phyloP scores from a whole-genome alignment of 2,888 invertebrate genomes.

The Caradrina clavipalpis region DNA sequence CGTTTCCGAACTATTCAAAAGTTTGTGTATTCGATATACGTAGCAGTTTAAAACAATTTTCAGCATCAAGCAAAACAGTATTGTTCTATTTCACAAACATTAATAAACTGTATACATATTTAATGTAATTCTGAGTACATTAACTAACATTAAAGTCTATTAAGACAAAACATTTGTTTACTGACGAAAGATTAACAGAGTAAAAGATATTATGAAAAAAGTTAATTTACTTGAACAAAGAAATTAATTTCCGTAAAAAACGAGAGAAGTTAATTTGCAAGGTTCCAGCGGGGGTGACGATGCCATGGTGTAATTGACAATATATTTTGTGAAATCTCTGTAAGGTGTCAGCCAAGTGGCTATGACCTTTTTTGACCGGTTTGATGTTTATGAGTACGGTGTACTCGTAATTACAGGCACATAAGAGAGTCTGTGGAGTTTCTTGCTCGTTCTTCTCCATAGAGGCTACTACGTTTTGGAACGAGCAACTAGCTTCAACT shows the following conservation, averaged over 20 bases:
- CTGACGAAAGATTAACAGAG: conserved; percentile 19
- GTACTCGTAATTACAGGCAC: no score
- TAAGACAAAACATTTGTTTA: conserved; percentile 13
- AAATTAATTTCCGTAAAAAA: conserved; percentile 55
- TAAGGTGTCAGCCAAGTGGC: conserved; percentile 1
- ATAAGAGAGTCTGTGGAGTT: no score
- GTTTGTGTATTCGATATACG: no score
- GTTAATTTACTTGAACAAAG: conserved; percentile 49
- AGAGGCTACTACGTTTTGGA: no score
- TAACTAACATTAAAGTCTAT: not conserved
- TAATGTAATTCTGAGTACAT: conserved; percentile 6
- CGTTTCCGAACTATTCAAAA: no score
- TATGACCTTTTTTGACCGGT: no score
- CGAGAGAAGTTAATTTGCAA: conserved; percentile 50
- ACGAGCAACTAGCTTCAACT: no score
- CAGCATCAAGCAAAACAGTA: not conserved
- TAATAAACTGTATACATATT: conserved; percentile 4
- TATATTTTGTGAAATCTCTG: conserved; percentile 31
- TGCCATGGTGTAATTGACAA: conserved; percentile 23
- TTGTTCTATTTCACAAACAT: not conserved
- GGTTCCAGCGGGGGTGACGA: conserved; percentile 16
- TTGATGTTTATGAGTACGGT: no score
- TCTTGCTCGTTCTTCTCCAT: no score
- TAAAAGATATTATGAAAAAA: conserved; percentile 31
- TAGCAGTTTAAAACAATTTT: no score